Percentiles rank a stretch among this genome's conserved stretches.
These are phyloP conservation scores for Bujurquina vittata DNA, from an alignment of 2,113 vertebrate species.

Conservation along the genomic window DNA sequence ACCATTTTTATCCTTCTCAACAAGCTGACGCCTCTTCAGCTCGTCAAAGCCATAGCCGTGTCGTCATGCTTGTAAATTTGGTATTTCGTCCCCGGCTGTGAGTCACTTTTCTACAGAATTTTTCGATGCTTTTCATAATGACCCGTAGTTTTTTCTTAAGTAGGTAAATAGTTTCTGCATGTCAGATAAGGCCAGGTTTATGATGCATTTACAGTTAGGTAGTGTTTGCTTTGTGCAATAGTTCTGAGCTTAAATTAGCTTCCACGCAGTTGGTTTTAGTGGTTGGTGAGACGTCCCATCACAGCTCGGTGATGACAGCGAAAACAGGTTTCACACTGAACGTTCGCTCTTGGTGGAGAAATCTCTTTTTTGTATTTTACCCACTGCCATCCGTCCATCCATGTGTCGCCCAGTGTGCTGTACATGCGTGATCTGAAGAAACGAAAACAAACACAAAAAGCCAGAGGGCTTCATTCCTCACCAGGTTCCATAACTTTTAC, in stretches of 20 bases:
- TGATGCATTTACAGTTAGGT: slow-evolving; percentile 6
- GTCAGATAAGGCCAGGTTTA: slow-evolving; percentile 24
- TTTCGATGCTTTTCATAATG: slow-evolving; percentile 53
- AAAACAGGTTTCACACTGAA: slow-evolving; percentile 27
- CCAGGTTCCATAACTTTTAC: background rate
- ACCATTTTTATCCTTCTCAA: background rate
- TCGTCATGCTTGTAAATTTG: slow-evolving; percentile 23
- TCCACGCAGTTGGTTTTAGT: slow-evolving; percentile 19
- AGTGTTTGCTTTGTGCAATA: slow-evolving; percentile 25
- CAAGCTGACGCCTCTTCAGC: slow-evolving; percentile 6
- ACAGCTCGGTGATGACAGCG: background rate
- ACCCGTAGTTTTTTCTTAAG: background rate
- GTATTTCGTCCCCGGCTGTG: slow-evolving; percentile 5
- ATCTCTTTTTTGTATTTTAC: slow-evolving; percentile 19
- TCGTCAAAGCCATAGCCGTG: slow-evolving; percentile 38
- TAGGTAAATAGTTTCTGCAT: slow-evolving; percentile 42
- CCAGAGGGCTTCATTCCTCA: background rate
- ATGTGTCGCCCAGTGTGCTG: slow-evolving; percentile 16
- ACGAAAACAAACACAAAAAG: background rate
- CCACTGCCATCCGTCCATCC: slow-evolving; percentile 29
- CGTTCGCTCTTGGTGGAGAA: slow-evolving; percentile 23
- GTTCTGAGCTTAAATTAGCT: background rate
- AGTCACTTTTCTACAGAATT: slow-evolving; percentile 57
- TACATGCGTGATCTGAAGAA: background rate
- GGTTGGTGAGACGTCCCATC: background rate